Percentiles rank a stretch among this genome's conserved stretches.
Conservation (phyloP, 2,113 vertebrate species). For the Apeltes quadracus region DNA sequence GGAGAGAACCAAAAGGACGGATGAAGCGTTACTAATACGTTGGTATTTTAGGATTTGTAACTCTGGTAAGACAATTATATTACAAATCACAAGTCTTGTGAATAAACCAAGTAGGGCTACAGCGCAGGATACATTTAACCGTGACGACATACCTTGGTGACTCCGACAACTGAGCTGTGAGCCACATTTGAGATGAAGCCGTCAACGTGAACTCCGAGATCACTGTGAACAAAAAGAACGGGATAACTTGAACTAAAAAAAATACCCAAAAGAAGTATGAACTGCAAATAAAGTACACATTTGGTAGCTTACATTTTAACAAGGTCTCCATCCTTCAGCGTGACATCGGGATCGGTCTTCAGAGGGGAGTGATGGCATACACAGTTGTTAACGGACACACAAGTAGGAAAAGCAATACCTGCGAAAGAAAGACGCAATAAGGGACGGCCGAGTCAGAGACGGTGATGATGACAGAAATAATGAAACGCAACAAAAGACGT, state of each 20-base stretch:
- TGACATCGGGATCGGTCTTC: constrained; percentile 94
- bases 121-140: background rate
- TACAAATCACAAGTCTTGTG: background rate
- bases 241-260: background rate
- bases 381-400: constrained; percentile 97
- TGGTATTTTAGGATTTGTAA: too few relatives aligned
- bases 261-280: background rate
- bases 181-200: constrained; percentile 96
- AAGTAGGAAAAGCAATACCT: constrained; percentile 98
- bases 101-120: background rate
- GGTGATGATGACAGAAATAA: background rate
- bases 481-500: background rate
- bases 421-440: constrained; percentile 11
- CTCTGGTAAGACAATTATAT: background rate
- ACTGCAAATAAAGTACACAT: background rate
- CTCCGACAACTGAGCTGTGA: constrained; percentile 89
- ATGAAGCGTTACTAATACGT: background rate
- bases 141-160: constrained; percentile 83
- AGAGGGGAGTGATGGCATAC: constrained; percentile 98
- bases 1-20: background rate
- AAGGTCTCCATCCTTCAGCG: constrained; percentile 92
- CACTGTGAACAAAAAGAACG: constrained; percentile 78
- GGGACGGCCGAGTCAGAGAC: background rate
- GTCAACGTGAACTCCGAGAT: constrained; percentile 93
- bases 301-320: constrained; percentile 90